Evolutionary conservation across 2,113 vertebrate species (phyloP).

Genomic region (Embiotoca jacksoni): DNA sequence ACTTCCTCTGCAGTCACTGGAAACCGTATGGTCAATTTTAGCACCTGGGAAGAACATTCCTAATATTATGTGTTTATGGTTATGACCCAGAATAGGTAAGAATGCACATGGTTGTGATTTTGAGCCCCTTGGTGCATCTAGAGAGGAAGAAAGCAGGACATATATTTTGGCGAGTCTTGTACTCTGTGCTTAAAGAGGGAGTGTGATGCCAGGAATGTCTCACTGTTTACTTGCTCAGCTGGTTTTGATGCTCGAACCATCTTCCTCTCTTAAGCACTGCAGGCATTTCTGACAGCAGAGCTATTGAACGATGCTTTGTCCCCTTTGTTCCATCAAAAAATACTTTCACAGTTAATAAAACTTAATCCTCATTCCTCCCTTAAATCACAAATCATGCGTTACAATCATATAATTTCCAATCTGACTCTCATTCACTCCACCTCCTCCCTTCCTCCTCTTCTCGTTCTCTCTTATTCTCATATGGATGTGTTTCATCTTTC

Average conservation of each 20-base stretch:
- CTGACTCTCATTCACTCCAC: background rate
- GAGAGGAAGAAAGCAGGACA: constrained; percentile 42
- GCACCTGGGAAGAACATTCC: constrained; percentile 77
- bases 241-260: constrained; percentile 80
- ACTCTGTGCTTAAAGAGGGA: constrained; percentile 56
- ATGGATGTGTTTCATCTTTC: constrained; percentile 72
- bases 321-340: constrained; percentile 45
- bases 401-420: constrained; percentile 48
- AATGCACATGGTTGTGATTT: constrained; percentile 79
- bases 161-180: constrained; percentile 58
- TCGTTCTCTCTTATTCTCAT: constrained; percentile 33
- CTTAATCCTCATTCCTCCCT: constrained; percentile 23
- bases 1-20: constrained; percentile 46
- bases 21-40: constrained; percentile 69
- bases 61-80: constrained; percentile 81
- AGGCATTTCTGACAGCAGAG: constrained; percentile 84
- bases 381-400: constrained; percentile 50
- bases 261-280: constrained; percentile 70
- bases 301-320: constrained; percentile 57
- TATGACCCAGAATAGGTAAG: constrained; percentile 70
- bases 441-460: constrained; percentile 33
- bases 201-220: constrained; percentile 65
- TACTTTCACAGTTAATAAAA: constrained; percentile 47
- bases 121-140: constrained; percentile 50
- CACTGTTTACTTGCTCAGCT: constrained; percentile 83